Conservation (phyloP, 2,888 invertebrate species). For the Dynastes maya region DNA sequence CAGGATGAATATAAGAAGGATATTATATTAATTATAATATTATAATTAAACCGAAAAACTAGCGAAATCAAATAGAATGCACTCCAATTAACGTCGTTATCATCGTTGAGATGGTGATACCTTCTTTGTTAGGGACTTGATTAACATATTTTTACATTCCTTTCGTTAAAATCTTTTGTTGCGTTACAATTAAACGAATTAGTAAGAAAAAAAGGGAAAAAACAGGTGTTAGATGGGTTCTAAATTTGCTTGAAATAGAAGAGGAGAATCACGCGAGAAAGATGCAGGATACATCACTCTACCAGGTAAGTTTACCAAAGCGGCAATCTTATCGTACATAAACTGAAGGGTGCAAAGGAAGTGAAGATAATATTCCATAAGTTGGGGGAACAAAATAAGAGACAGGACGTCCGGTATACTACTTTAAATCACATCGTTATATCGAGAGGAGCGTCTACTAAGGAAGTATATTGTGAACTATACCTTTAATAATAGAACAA, state of each 20-base stretch:
- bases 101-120: background rate
- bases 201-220: no score
- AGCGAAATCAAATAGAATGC: slow-evolving; percentile 28
- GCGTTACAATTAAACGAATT: no score
- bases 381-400: slow-evolving; percentile 56
- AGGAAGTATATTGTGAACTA: slow-evolving; percentile 57
- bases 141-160: slow-evolving; percentile 29
- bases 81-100: slow-evolving; percentile 24
- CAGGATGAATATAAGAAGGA: slow-evolving; percentile 18
- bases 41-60: slow-evolving; percentile 38
- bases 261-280: background rate
- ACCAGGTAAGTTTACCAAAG: slow-evolving; percentile 36
- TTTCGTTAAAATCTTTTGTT: background rate
- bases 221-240: background rate
- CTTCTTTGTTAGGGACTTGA: background rate
- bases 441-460: slow-evolving; percentile 50
- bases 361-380: slow-evolving; percentile 59
- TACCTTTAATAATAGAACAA: slow-evolving; percentile 17
- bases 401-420: slow-evolving; percentile 62
- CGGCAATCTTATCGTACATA: slow-evolving; percentile 51
- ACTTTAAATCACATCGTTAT: slow-evolving; percentile 57
- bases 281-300: background rate
- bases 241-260: background rate
- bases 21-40: slow-evolving; percentile 27
- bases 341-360: slow-evolving; percentile 56